These are phyloP conservation scores for Rattus rattus DNA, from an alignment of 2,113 vertebrate genomes.

Conservation along the genomic window DNA sequence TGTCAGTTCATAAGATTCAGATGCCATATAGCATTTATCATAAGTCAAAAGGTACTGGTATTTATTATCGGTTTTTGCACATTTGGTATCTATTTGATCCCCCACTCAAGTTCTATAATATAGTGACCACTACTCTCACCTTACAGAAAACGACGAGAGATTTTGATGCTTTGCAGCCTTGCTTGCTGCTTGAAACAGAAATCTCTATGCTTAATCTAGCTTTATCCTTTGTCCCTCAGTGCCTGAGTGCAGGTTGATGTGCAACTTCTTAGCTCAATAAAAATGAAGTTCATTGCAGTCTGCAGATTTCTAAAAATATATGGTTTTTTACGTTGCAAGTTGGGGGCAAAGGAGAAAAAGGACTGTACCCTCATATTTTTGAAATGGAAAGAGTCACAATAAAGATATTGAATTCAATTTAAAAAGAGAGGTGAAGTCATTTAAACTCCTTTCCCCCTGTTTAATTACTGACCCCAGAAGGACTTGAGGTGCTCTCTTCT, in stretches of 20 bases:
- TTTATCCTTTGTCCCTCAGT: neutral
- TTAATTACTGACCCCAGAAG: conserved; percentile 57
- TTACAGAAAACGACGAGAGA: neutral
- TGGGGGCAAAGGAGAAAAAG: neutral
- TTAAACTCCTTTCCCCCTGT: conserved; percentile 4
- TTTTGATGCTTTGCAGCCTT: neutral
- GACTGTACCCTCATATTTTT: neutral
- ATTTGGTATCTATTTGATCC: neutral
- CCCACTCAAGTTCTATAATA: neutral
- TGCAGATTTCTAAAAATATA: neutral
- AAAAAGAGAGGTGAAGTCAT: conserved; percentile 49
- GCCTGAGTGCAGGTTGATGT: neutral
- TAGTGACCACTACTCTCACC: neutral
- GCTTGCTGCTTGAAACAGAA: neutral
- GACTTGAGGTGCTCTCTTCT: conserved; percentile 54
- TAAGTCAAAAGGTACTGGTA: neutral
- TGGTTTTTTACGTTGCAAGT: conserved; percentile 5
- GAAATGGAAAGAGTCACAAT: neutral
- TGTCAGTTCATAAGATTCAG: neutral
- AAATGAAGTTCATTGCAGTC: neutral
- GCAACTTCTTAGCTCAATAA: neutral
- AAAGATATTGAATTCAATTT: conserved; percentile 26
- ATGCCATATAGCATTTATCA: neutral
- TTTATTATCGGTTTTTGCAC: neutral
- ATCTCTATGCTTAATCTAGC: neutral